Evolutionary conservation across 2,113 vertebrate genomes (phyloP).

Genomic region (Phalacrocorax pelagicus): DNA sequence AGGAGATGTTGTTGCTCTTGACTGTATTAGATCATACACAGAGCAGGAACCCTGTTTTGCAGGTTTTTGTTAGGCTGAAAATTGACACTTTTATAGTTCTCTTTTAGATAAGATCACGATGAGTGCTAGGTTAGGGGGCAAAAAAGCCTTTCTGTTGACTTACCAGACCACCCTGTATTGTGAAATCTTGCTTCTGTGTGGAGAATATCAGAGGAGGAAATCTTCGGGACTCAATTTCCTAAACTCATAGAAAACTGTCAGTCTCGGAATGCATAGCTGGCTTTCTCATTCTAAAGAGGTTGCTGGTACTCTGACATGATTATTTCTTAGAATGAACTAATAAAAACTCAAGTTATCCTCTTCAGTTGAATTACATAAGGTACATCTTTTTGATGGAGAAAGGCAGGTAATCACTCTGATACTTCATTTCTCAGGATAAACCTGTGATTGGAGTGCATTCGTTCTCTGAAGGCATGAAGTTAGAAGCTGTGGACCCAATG

Average conservation of each 20-base stretch:
- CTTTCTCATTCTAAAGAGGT: neutral
- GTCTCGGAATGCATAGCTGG: neutral
- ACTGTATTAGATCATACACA: neutral
- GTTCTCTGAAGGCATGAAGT: conserved; percentile 92
- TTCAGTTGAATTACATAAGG: neutral
- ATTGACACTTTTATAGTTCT: neutral
- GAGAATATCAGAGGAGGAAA: neutral
- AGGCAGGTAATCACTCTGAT: neutral
- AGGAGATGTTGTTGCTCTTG: neutral
- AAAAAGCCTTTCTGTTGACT: neutral
- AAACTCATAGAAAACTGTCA: neutral
- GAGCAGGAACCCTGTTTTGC: neutral
- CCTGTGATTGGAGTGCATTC: conserved; percentile 82
- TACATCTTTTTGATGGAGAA: neutral
- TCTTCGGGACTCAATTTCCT: neutral
- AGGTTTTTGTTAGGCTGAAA: neutral
- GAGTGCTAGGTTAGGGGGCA: neutral
- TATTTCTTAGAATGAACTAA: neutral
- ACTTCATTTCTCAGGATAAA: conserved; percentile 82
- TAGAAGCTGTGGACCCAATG: conserved; percentile 90
- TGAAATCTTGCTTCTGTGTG: neutral
- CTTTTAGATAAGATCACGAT: neutral
- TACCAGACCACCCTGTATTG: neutral
- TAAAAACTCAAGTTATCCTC: neutral
- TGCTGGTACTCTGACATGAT: neutral